Evolutionary conservation across 2,797 vertebrate species (phyloP).

Genomic region (Rhincodon typus): DNA sequence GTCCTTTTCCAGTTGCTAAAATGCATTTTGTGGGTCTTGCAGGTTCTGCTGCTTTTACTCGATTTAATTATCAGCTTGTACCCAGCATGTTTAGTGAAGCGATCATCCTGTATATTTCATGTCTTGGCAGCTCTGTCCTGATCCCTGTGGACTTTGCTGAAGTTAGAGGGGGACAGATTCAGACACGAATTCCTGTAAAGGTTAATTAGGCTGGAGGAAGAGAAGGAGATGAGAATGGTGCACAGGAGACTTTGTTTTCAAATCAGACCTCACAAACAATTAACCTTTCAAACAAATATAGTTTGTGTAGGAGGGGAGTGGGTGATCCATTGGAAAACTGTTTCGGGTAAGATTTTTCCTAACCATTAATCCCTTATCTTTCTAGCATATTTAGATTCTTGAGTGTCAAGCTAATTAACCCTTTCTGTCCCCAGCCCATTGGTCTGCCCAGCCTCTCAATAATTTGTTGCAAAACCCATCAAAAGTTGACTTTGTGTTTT

Average conservation of each 20-base stretch:
- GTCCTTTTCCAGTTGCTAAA: background rate
- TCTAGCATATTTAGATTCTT: background rate
- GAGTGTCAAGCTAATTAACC: background rate
- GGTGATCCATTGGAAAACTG: constrained; percentile 44
- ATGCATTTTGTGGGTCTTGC: background rate
- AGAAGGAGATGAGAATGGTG: constrained; percentile 49
- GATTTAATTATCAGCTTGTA: background rate
- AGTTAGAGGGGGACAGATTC: constrained; percentile 44
- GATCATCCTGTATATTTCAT: background rate
- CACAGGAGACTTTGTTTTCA: constrained; percentile 49
- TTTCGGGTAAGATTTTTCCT: background rate
- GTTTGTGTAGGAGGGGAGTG: constrained; percentile 40
- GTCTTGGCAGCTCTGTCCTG: constrained; percentile 10
- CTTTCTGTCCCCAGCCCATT: background rate
- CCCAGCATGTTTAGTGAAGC: background rate
- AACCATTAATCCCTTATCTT: constrained; percentile 5
- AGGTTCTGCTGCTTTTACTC: background rate
- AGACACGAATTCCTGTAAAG: constrained; percentile 42
- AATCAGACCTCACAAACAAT: constrained; percentile 47
- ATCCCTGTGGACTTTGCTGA: constrained; percentile 28
- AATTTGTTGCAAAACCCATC: background rate
- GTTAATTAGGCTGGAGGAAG: constrained; percentile 57
- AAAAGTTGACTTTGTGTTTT: background rate
- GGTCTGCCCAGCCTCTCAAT: background rate
- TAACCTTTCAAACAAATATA: constrained; percentile 52